A percentile compares a stretch with the other conserved stretches of the same genome.
phyloP scores from a whole-genome alignment of 2,113 vertebrate species.

The Oceanites oceanicus region DNA sequence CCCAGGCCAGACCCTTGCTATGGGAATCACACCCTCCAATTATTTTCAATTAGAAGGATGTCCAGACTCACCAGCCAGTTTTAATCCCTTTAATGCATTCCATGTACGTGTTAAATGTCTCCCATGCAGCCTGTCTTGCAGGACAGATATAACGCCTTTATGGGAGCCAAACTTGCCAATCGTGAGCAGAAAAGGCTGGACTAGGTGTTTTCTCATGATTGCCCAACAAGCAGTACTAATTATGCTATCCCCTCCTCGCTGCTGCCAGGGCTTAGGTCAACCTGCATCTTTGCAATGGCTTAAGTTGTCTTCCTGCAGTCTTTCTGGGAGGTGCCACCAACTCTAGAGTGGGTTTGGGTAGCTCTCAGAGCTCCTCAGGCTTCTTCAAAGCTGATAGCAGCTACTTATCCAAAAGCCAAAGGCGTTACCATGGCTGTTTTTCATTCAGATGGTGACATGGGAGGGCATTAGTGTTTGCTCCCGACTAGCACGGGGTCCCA shows the following conservation, averaged over 20 bases:
- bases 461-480: not conserved
- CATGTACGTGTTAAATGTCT: not conserved
- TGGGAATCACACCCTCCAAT: not conserved
- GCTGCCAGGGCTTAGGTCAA: not conserved
- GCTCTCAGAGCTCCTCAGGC: not conserved
- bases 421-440: not conserved
- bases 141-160: not conserved
- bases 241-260: fast-evolving
- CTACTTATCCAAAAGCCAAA: not conserved
- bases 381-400: not conserved
- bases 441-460: not conserved
- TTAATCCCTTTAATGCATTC: not conserved
- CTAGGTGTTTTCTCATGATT: not conserved
- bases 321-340: not conserved
- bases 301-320: not conserved
- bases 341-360: not conserved
- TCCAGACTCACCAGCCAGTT: not conserved
- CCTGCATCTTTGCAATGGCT: not conserved
- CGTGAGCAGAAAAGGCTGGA: not conserved
- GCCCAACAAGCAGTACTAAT: not conserved
- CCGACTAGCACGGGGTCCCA: fast-evolving
- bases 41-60: not conserved
- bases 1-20: not conserved
- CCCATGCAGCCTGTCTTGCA: not conserved
- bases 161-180: not conserved